Evolutionary conservation across 2,113 vertebrate species (phyloP).

Genomic region (Isichthys henryi): DNA sequence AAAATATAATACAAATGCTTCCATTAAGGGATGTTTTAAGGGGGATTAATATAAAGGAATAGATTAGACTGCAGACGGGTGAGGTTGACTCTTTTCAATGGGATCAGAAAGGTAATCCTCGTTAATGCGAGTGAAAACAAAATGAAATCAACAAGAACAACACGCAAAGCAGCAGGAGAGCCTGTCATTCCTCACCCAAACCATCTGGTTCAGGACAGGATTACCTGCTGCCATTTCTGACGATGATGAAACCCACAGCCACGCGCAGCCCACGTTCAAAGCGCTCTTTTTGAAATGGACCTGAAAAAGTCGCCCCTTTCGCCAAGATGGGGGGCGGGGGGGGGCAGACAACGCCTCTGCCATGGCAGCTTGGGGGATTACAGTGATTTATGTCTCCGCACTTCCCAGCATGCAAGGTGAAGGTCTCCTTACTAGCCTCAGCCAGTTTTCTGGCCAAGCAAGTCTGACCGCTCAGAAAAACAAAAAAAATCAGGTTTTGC

Average conservation of each 20-base stretch:
- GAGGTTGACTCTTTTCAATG: constrained; percentile 38
- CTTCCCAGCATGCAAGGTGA: constrained; percentile 41
- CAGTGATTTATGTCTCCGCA: constrained; percentile 49
- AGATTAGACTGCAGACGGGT: constrained; percentile 50
- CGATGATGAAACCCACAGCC: constrained; percentile 47
- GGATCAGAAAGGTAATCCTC: constrained; percentile 55
- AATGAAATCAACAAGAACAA: constrained; percentile 51
- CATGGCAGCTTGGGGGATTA: constrained; percentile 45
- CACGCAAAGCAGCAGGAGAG: constrained; percentile 45
- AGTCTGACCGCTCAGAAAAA: neutral
- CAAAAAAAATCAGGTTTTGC: neutral
- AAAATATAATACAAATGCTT: constrained; percentile 30
- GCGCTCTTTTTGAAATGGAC: constrained; percentile 11
- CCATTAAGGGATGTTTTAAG: constrained; percentile 14
- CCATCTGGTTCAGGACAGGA: constrained; percentile 50
- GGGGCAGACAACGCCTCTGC: neutral
- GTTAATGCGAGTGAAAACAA: constrained; percentile 51
- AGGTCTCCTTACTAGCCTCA: constrained; percentile 20
- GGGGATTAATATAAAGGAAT: constrained; percentile 47
- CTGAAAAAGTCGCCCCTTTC: constrained; percentile 26
- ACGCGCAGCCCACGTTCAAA: constrained; percentile 38
- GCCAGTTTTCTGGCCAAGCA: constrained; percentile 26
- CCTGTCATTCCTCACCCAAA: constrained; percentile 48
- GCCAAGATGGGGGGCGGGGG: constrained; percentile 42
- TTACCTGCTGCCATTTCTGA: constrained; percentile 54